phyloP scores from a whole-genome alignment of 2,888 invertebrate genomes.

The Trypoxylon attenuatum region DNA sequence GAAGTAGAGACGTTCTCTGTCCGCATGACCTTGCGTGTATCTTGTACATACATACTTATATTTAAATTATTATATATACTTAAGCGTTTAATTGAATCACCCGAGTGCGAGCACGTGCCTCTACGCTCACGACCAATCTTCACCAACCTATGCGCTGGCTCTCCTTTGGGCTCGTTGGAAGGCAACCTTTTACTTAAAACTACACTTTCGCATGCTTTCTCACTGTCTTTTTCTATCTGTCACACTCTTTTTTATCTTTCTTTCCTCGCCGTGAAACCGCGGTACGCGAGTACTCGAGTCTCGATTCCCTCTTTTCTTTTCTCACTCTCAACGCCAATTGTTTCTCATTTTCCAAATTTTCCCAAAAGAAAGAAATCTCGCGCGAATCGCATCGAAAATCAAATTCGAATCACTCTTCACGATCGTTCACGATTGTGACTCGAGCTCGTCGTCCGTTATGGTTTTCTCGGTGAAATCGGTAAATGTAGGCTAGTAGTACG shows the following conservation, averaged over 20 bases:
- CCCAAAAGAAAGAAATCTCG: not conserved
- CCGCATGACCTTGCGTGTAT: slow-evolving; percentile 44
- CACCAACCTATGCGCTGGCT: slow-evolving; percentile 54
- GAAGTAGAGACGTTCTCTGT: slow-evolving; percentile 49
- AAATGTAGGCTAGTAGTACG: slow-evolving; percentile 68
- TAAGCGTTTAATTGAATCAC: slow-evolving; percentile 45
- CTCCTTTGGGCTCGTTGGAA: slow-evolving; percentile 58
- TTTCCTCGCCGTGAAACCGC: slow-evolving; percentile 28
- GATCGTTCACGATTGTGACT: no score
- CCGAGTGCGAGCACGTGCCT: slow-evolving; percentile 56
- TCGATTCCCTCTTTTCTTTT: no score
- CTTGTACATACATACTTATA: slow-evolving; percentile 19
- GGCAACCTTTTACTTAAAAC: slow-evolving; percentile 52
- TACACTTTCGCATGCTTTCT: slow-evolving; percentile 55
- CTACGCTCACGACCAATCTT: slow-evolving; percentile 52
- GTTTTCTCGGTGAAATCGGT: slow-evolving; percentile 28
- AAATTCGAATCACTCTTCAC: no score
- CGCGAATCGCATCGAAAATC: no score
- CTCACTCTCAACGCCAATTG: not conserved
- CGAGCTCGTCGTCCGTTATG: slow-evolving; percentile 7
- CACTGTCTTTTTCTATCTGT: slow-evolving; percentile 43
- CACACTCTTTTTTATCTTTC: slow-evolving; percentile 52
- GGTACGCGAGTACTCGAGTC: slow-evolving; percentile 7
- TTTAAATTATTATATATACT: slow-evolving; percentile 38
- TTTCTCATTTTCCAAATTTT: not conserved